A percentile compares a stretch with the other conserved stretches of the same genome.
Conservation (phyloP, 2,888 invertebrate species). For the Baccha elongata region DNA sequence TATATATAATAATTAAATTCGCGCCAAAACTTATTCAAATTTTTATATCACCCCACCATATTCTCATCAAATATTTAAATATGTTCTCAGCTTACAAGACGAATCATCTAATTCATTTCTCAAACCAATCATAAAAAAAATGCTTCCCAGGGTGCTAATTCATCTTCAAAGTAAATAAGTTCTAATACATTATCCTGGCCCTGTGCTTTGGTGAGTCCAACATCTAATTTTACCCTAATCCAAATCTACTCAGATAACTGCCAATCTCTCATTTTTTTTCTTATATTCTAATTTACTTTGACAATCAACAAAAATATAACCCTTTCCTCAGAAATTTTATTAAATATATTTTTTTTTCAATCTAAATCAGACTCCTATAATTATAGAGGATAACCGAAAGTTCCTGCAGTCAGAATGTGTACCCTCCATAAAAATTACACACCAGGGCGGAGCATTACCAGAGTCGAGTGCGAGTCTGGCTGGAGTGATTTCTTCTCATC, state of each 20-base stretch:
- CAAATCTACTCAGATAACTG: neutral
- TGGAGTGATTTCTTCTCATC: constrained; percentile 42
- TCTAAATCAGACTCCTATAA: constrained; percentile 54
- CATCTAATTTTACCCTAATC: constrained; percentile 28
- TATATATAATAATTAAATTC: constrained; percentile 21
- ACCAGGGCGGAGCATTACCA: constrained; percentile 69
- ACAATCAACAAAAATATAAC: constrained; percentile 48
- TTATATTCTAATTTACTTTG: constrained; percentile 35
- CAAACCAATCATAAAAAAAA: constrained; percentile 3
- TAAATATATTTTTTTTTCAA: constrained; percentile 17
- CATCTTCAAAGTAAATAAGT: constrained; percentile 22
- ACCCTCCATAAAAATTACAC: constrained; percentile 34
- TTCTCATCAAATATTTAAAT: constrained; percentile 5
- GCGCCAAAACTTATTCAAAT: constrained; percentile 45
- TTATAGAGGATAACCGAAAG: constrained; percentile 42
- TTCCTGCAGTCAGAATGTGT: constrained; percentile 29
- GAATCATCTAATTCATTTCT: neutral
- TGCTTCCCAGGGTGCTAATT: constrained; percentile 15
- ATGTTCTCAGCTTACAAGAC: constrained; percentile 1
- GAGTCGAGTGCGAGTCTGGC: too few species aligned
- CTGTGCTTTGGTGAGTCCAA: constrained; percentile 23
- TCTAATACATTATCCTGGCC: constrained; percentile 4
- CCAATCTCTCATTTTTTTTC: neutral
- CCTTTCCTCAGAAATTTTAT: constrained; percentile 27
- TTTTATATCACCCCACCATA: constrained; percentile 18